Evolutionary conservation across 2,113 vertebrate species (phyloP).

Genomic region (Chroicocephalus ridibundus): DNA sequence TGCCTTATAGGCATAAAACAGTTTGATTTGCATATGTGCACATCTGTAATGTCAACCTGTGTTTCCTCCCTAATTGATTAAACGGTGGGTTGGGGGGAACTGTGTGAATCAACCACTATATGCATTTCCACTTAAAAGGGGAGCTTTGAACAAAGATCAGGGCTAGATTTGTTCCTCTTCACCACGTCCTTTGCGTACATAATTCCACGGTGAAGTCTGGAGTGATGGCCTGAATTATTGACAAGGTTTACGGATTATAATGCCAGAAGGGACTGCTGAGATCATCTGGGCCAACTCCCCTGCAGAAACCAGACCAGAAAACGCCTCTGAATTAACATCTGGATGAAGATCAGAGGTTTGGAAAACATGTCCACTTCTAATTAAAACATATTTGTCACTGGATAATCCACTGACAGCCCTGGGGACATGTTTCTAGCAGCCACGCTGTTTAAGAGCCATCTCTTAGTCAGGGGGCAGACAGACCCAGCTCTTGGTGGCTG

Average conservation of each 20-base stretch:
- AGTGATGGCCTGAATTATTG: neutral
- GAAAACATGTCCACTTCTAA: neutral
- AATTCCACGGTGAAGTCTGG: neutral
- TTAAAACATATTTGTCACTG: neutral
- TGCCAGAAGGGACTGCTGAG: neutral
- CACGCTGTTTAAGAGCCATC: neutral
- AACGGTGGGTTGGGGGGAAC: neutral
- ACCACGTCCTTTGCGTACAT: neutral
- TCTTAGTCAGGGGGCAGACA: neutral
- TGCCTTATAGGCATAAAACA: neutral
- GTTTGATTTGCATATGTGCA: neutral
- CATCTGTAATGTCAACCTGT: neutral
- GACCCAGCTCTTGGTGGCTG: neutral
- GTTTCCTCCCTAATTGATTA: neutral
- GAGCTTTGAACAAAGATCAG: neutral
- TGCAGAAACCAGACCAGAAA: neutral
- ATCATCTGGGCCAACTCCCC: neutral
- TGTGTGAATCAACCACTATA: neutral
- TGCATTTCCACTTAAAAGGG: neutral
- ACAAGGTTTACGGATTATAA: neutral
- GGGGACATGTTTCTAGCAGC: neutral
- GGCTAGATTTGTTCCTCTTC: neutral
- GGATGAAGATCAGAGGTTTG: neutral
- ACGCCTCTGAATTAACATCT: slow-evolving; percentile 6
- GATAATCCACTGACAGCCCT: neutral